These are phyloP conservation scores for Ennomos erosarius DNA, from an alignment of 2,888 invertebrate genomes.

Conservation along the genomic window DNA sequence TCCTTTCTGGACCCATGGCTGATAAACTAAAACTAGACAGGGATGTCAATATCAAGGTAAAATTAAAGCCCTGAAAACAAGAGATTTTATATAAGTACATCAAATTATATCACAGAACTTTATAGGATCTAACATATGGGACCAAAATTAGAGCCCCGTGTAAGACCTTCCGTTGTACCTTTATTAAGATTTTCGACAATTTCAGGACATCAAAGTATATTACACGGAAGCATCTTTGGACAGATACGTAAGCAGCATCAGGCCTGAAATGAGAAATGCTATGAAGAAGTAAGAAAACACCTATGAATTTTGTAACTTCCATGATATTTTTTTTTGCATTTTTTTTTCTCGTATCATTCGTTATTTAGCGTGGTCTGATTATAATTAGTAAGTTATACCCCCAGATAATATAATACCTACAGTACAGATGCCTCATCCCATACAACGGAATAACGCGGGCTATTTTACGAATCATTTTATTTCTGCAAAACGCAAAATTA, in stretches of 20 bases:
- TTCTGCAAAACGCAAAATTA: too few relatives aligned
- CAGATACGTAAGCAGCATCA: slow-evolving; percentile 88
- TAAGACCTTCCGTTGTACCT: neutral
- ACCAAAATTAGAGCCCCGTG: slow-evolving; percentile 9
- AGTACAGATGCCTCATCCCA: too few relatives aligned
- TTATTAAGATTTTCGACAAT: slow-evolving; percentile 24
- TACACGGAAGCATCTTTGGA: slow-evolving; percentile 92
- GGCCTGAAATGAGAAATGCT: slow-evolving; percentile 87
- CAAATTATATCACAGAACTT: neutral
- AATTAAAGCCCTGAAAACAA: too few relatives aligned
- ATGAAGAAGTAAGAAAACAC: slow-evolving; percentile 81
- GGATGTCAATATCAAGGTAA: slow-evolving; percentile 85
- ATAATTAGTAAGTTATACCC: too few relatives aligned
- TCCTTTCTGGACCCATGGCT: slow-evolving; percentile 79
- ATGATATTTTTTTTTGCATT: too few relatives aligned
- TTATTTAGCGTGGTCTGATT: too few relatives aligned
- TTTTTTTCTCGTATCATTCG: too few relatives aligned
- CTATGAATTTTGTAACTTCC: neutral
- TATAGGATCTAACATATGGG: neutral
- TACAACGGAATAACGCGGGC: too few relatives aligned
- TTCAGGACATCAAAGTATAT: slow-evolving; percentile 87
- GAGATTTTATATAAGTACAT: too few relatives aligned
- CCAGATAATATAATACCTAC: too few relatives aligned
- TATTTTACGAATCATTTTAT: too few relatives aligned
- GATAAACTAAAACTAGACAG: slow-evolving; percentile 86